Evolutionary conservation across 2,888 invertebrate genomes (phyloP).

Genomic region (Neoascia interrupta): DNA sequence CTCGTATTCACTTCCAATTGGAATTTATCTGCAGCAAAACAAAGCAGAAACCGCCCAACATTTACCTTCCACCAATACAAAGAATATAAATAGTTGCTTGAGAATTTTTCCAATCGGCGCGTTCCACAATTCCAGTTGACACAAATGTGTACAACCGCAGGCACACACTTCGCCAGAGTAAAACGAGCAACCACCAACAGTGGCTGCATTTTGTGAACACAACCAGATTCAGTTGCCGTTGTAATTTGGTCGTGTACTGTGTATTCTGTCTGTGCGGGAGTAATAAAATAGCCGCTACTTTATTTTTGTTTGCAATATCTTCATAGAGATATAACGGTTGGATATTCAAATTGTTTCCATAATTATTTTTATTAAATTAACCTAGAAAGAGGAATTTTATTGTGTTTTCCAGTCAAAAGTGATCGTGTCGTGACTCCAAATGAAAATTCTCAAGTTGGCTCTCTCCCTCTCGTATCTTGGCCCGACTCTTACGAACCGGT

Average conservation of each 20-base stretch:
- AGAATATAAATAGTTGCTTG: too few species aligned
- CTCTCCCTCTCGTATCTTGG: conserved; percentile 27
- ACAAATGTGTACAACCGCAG: conserved; percentile 43
- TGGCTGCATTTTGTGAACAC: conserved; percentile 45
- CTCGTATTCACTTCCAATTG: conserved; percentile 3
- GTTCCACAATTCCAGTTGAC: conserved; percentile 41
- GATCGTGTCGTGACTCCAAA: conserved; percentile 46
- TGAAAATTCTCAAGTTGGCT: conserved; percentile 43
- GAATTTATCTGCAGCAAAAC: conserved; percentile 4
- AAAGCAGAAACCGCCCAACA: conserved; percentile 2
- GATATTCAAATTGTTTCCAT: conserved; percentile 1
- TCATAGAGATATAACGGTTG: conserved; percentile 1
- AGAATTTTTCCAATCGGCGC: conserved; percentile 22
- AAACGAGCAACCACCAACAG: conserved; percentile 62
- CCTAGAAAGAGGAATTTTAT: background rate
- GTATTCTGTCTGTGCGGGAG: conserved; percentile 22
- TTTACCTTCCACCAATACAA: too few species aligned
- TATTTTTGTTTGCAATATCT: background rate
- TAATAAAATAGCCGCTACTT: conserved; percentile 1
- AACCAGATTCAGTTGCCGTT: conserved; percentile 61
- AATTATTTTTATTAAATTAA: background rate
- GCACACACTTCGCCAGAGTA: conserved; percentile 37
- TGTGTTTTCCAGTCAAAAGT: conserved; percentile 9
- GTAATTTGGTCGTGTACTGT: conserved; percentile 60
- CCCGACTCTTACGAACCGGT: conserved; percentile 47